Percentiles rank a stretch among this genome's conserved stretches.
Conservation (phyloP, 2,113 vertebrate species). For the Mobula hypostoma region DNA sequence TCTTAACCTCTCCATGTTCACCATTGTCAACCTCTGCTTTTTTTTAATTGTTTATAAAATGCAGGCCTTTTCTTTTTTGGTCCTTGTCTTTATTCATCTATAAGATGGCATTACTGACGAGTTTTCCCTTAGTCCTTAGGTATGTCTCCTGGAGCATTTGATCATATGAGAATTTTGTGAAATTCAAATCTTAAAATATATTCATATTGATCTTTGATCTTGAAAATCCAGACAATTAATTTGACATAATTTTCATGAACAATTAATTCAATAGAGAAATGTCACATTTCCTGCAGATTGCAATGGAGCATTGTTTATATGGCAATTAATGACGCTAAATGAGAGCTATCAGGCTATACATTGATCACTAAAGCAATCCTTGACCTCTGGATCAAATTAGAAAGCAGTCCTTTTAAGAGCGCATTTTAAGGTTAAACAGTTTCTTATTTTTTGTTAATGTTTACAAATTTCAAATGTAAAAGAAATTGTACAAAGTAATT, state of each 20-base stretch:
- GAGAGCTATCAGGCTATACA: not conserved
- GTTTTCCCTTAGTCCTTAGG: no score
- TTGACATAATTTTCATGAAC: not conserved
- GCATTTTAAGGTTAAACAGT: not conserved
- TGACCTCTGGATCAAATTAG: not conserved
- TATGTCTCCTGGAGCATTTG: not conserved
- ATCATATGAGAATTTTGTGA: not conserved
- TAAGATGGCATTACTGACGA: no score
- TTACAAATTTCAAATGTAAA: not conserved
- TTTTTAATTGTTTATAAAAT: no score
- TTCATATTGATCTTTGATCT: not conserved
- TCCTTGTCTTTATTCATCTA: no score
- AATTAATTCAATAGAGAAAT: not conserved
- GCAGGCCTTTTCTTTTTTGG: no score
- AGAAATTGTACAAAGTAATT: not conserved
- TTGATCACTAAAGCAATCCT: not conserved
- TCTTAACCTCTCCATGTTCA: no score
- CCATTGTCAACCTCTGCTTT: no score
- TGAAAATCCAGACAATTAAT: not conserved
- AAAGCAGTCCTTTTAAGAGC: conserved; percentile 13
- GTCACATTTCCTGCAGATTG: not conserved
- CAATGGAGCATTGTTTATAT: not conserved
- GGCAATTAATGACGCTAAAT: not conserved
- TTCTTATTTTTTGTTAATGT: no score
- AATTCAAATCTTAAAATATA: not conserved